Conservation (phyloP, 2,888 invertebrate genomes). For the Clunio marinus region DNA sequence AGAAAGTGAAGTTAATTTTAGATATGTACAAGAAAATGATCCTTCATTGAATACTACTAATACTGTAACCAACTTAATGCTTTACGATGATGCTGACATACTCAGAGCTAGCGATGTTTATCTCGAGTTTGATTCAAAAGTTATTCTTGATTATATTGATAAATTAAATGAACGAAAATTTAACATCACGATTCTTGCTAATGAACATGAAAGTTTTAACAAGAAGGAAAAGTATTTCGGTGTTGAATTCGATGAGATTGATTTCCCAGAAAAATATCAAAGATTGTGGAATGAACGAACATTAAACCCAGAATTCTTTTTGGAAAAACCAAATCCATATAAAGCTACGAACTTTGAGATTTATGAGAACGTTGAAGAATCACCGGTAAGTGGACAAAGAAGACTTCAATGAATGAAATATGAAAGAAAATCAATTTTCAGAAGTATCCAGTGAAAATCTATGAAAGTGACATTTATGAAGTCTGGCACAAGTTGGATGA, state of each 20-base stretch:
- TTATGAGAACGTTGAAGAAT: constrained; percentile 44
- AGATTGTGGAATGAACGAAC: constrained; percentile 59
- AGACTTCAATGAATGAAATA: neutral
- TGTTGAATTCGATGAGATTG: constrained; percentile 64
- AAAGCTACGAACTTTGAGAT: constrained; percentile 65
- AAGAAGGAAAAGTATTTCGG: constrained; percentile 78
- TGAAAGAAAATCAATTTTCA: neutral
- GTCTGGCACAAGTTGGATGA: constrained; percentile 82
- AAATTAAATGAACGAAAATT: constrained; percentile 47
- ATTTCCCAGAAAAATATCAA: constrained; percentile 61
- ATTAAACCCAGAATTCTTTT: constrained; percentile 58
- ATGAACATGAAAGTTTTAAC: constrained; percentile 53
- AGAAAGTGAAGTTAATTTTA: constrained; percentile 70
- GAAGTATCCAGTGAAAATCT: constrained; percentile 57
- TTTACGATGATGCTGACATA: constrained; percentile 72
- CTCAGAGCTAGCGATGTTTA: constrained; percentile 67
- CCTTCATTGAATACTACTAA: constrained; percentile 74
- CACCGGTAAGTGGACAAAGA: constrained; percentile 41
- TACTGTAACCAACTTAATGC: constrained; percentile 72
- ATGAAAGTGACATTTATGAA: constrained; percentile 57
- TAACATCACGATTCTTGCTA: constrained; percentile 46
- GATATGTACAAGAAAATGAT: constrained; percentile 65
- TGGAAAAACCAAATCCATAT: constrained; percentile 70
- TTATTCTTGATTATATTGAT: constrained; percentile 44
- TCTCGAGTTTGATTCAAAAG: constrained; percentile 70